phyloP scores from a whole-genome alignment of 2,888 invertebrate genomes.

The Mesorhabditis belari region DNA sequence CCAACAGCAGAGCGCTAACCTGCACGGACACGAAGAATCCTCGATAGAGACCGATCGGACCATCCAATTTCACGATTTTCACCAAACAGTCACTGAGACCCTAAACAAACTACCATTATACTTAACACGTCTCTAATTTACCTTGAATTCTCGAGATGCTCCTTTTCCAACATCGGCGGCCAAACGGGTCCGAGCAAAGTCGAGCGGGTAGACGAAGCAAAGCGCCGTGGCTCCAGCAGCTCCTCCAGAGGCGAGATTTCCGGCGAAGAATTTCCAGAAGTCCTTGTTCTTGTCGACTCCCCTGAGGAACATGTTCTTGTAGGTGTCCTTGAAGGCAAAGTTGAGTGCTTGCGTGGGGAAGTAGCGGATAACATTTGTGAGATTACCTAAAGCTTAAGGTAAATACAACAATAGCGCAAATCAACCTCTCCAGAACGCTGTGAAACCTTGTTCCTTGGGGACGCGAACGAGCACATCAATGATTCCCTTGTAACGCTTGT shows the following conservation, averaged over 20 bases:
- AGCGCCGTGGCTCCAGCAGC: conserved; percentile 88
- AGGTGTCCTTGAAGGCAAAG: conserved; percentile 75
- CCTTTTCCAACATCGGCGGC: conserved; percentile 81
- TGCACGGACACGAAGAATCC: conserved; percentile 82
- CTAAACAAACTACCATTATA: too few species aligned
- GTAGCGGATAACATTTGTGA: conserved; percentile 60
- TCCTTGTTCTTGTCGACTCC: conserved; percentile 72
- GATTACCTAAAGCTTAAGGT: too few species aligned
- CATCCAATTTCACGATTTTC: conserved; percentile 75
- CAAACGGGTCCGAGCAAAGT: too few species aligned
- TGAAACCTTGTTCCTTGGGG: conserved; percentile 52
- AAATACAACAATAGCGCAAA: too few species aligned
- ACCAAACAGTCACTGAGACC: conserved; percentile 79
- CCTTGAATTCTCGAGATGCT: conserved; percentile 74
- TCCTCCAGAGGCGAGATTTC: too few species aligned
- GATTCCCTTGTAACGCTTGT: conserved; percentile 51
- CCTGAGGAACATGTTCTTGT: conserved; percentile 46
- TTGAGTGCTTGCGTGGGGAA: conserved; percentile 89
- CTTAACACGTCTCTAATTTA: too few species aligned
- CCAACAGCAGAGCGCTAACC: too few species aligned
- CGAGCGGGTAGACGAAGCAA: conserved; percentile 87
- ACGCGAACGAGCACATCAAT: conserved; percentile 46
- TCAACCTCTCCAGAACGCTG: conserved; percentile 58
- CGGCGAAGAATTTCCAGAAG: conserved; percentile 67
- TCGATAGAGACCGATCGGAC: too few species aligned